Percentiles rank a stretch among this genome's conserved stretches.
Evolutionary conservation across 2,888 invertebrate genomes (phyloP).

Genomic region (Phania funesta): DNA sequence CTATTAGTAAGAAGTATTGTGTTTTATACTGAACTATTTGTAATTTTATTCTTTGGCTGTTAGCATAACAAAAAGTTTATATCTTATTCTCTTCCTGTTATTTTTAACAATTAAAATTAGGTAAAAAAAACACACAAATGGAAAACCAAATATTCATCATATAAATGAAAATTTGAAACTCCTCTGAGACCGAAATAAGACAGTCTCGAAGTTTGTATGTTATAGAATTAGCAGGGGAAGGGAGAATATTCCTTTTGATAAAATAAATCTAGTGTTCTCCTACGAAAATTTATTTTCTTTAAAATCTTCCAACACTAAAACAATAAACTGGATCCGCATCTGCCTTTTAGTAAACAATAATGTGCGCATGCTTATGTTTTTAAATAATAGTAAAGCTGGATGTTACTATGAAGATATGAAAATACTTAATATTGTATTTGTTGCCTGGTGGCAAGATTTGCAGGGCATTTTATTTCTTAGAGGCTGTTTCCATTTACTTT

Average conservation of each 20-base stretch:
- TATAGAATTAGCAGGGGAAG: too few species aligned
- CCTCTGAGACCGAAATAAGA: conserved; percentile 35
- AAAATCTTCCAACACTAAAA: too few species aligned
- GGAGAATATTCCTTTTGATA: too few species aligned
- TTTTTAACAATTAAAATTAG: neutral
- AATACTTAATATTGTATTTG: neutral
- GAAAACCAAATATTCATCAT: neutral
- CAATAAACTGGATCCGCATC: neutral
- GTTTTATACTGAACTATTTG: too few species aligned
- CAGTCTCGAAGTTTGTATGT: neutral
- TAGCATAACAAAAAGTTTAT: too few species aligned
- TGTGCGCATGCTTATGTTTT: too few species aligned
- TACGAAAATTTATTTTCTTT: too few species aligned
- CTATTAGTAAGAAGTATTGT: too few species aligned
- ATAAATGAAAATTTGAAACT: conserved; percentile 53
- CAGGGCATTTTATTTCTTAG: neutral
- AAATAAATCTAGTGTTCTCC: too few species aligned
- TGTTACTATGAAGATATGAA: conserved; percentile 8
- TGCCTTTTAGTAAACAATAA: neutral
- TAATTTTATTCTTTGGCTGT: too few species aligned
- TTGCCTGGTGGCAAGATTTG: conserved; percentile 21
- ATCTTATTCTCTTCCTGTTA: too few species aligned
- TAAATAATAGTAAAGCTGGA: neutral
- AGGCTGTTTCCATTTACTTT: neutral
- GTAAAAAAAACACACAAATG: neutral